Conservation (phyloP, 2,113 vertebrate species). For the human region GRCh38 chr11:93031001-93031500, state of each 20-base stretch:
- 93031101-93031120: not conserved
- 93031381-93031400: not conserved
- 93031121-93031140: not conserved
- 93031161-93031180: not conserved
- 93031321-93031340: not conserved
- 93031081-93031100: not conserved
- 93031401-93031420: not conserved
- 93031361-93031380: not conserved
- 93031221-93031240: rapidly evolving
- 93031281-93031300: not conserved
- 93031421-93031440: not conserved
- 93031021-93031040: not conserved
- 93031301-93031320: not conserved
- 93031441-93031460: not conserved
- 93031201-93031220: not conserved
- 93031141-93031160: not conserved
- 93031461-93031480: not conserved
- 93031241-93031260: not conserved
- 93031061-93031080: not conserved
- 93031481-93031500: not conserved
- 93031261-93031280: not conserved
- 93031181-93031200: not conserved
- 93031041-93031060: not conserved
- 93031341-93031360: not conserved
- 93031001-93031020: not conserved